Evolutionary conservation across 1,140 invertebrate genomes (phyloP), one percentile per base, ranked within the genome.

Genomic region (Drosophila persimilis): DNA sequence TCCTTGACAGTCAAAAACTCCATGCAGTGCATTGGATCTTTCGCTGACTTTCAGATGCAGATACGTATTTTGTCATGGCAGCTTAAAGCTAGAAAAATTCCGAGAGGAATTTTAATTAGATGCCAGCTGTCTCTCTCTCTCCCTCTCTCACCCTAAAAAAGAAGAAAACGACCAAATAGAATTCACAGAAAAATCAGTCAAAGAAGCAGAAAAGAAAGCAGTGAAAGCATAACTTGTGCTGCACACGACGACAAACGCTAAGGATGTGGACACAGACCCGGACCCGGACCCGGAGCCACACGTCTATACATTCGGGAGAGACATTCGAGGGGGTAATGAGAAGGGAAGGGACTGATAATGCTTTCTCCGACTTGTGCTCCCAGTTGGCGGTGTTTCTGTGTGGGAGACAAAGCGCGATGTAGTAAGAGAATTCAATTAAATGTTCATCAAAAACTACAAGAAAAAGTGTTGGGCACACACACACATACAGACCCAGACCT

Each of bases 381-480:
- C 29, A 43, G 50, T 67, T 31, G 29, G 29, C 58, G 54, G 61
- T 45, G 73, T 48, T 26, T 61, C 58, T 67, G 59, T 58, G 64
- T 58, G 61, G 52, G 54, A 73, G 69, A 85, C 77, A 80, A 80
- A 60, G 70, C 65, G 65, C 61, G 59, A 48, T n/a, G 57, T 35
- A 65, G 81, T 66, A 65, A 60, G 55, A 69, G 78, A 86, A 86
- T 86, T 86, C 81, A 86, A 86, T 86, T 86, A 88, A 86, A 86
- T 86, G 81, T 88, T 86, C 77, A 86, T 86, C 81, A 86, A 88
- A 86, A 86, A 86, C 74, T 86, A 83, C 75, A 84, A 84, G 80
- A 84, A 83, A 84, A 83, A 83, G 63, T 56, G 65, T 79, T 43
- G 62, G 52, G 56, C 70, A 44, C 48, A 61, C 62, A 69, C 24